Percentiles rank a stretch among this genome's conserved stretches.
These are phyloP conservation scores for Elaphurus davidianus DNA, from an alignment of 2,113 vertebrate species.

Conservation along the genomic window DNA sequence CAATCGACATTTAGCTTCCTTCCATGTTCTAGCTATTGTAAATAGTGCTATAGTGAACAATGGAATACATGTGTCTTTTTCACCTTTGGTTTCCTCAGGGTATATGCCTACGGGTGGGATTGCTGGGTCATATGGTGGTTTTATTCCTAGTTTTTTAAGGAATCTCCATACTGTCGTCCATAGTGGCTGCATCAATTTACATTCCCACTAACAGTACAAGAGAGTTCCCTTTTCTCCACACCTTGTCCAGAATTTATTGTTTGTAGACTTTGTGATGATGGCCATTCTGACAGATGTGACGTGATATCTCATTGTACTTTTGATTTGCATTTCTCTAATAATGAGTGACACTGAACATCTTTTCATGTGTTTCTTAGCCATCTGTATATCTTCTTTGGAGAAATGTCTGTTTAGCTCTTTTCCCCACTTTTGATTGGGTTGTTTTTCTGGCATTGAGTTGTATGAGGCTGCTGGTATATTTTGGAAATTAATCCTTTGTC, in stretches of 20 bases:
- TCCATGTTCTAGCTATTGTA: not conserved
- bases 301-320: not conserved
- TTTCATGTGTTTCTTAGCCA: not conserved
- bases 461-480: not conserved
- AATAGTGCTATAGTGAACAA: not conserved
- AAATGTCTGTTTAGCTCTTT: not conserved
- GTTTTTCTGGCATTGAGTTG: not conserved
- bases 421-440: not conserved
- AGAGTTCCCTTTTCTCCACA: not conserved
- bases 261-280: not conserved
- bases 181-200: not conserved
- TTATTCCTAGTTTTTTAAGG: not conserved
- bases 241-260: not conserved
- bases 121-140: not conserved
- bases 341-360: not conserved
- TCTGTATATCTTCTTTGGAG: not conserved
- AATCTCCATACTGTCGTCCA: not conserved
- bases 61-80: not conserved
- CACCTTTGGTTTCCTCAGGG: not conserved
- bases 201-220: not conserved
- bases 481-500: not conserved
- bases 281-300: not conserved
- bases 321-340: not conserved
- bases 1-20: not conserved
- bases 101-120: not conserved